These are phyloP conservation scores for Jacana jacana DNA, from an alignment of 2,113 vertebrate species.

Conservation along the genomic window DNA sequence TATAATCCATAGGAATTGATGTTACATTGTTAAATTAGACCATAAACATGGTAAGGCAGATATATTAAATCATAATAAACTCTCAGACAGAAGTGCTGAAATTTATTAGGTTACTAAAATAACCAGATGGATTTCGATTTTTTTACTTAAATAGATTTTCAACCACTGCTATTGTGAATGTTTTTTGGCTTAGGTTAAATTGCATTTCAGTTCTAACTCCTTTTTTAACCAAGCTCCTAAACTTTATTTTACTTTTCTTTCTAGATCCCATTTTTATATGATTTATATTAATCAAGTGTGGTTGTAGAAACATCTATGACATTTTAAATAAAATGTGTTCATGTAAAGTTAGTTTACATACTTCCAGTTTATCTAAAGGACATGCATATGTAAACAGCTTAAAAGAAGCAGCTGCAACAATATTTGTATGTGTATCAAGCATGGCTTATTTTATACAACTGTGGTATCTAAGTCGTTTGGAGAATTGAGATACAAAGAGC, in stretches of 20 bases:
- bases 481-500: background rate
- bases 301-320: background rate
- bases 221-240: background rate
- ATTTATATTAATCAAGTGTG: background rate
- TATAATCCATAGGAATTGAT: background rate
- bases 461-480: background rate
- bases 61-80: background rate
- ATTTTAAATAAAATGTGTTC: background rate
- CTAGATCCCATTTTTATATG: background rate
- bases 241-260: background rate
- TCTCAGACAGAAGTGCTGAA: background rate
- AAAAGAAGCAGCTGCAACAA: background rate
- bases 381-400: background rate
- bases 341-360: background rate
- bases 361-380: background rate
- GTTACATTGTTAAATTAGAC: background rate
- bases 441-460: background rate
- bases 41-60: background rate
- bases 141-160: background rate
- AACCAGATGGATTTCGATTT: background rate
- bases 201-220: background rate
- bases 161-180: background rate
- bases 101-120: background rate
- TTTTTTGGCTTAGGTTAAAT: background rate
- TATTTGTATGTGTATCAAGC: background rate